phyloP scores from a whole-genome alignment of 2,113 vertebrate species.

The Macrotus californicus region DNA sequence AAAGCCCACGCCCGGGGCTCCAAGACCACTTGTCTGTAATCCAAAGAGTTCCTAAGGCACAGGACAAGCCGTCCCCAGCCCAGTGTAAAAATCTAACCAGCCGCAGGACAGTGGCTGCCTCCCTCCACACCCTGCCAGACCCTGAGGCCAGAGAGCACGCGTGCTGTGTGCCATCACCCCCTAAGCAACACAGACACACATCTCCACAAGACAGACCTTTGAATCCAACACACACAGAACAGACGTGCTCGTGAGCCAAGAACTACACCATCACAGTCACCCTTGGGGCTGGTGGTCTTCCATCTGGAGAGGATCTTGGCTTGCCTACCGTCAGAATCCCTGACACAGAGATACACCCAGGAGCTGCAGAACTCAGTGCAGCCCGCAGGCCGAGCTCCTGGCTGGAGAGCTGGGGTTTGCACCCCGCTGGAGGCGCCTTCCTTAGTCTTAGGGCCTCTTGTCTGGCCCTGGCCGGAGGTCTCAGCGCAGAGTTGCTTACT shows the following conservation, averaged over 20 bases:
- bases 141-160: slow-evolving; percentile 42
- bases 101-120: slow-evolving; percentile 35
- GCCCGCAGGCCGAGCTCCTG: not conserved
- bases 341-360: slow-evolving; percentile 44
- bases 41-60: not conserved
- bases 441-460: not conserved
- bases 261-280: slow-evolving; percentile 37
- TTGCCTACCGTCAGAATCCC: slow-evolving; percentile 26
- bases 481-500: not conserved
- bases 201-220: slow-evolving; percentile 5
- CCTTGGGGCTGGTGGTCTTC: slow-evolving; percentile 49
- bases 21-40: not conserved
- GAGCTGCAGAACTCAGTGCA: slow-evolving; percentile 10
- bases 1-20: not conserved
- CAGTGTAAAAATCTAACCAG: not conserved
- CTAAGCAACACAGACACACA: slow-evolving; percentile 49
- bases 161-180: not conserved
- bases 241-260: not conserved
- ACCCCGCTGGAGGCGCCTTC: not conserved
- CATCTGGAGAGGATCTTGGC: slow-evolving; percentile 43
- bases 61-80: not conserved
- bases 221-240: slow-evolving; percentile 55
- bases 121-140: slow-evolving; percentile 46
- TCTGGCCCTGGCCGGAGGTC: not conserved
- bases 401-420: not conserved